Evolutionary conservation across 2,113 vertebrate species (phyloP), one percentile per base, ranked within the genome.

Genomic region (Nycticorax nycticorax): DNA sequence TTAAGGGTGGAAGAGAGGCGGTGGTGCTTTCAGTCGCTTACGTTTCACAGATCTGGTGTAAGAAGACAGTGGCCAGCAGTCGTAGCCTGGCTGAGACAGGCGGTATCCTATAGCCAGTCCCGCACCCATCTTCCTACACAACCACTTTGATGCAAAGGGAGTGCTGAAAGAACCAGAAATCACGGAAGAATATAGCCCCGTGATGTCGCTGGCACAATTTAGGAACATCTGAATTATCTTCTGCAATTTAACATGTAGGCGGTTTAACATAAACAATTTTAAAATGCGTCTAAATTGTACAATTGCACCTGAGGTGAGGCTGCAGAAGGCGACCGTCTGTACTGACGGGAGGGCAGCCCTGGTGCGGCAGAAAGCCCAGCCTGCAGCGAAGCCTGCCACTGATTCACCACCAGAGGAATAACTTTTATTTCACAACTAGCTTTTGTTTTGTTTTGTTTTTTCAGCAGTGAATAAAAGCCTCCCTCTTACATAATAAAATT

Each of bases 401-500:
- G 60, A 17, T 53, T 76, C 84, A 85, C 78, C 78, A 62, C 32
- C 63, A 78, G 66, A 85, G 55, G 27, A 64, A 45, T 23, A 75
- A 91, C 77, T 96, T 93, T 17, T 89, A 27, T 89, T 88, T 89
- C 82, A 82, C 74, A 83, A 93, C 56, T 63, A 22, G 14, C 56
- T 66, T 59, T 59, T 43, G 41, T 43, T 43, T 43, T 43, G 41
- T 43, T 47, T 84, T n/a, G 15, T 86, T 94, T 97, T 74, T 66
- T 62, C 83, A 96, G 78, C 88, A 93, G 64, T 78, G 87, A 87
- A 90, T 84, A 95, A 95, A 97, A 97, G 85, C 77, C 59, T 95
- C 55, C 48, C 68, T 92, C 94, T 97, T 97, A 93, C 50, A 62
- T 82, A 93, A 92, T 89, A 94, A 97, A 94, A 93, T 80, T 76